Percentiles rank a stretch among this genome's conserved stretches.
phyloP scores from a whole-genome alignment of 2,888 invertebrate genomes.

The Boloria selene region DNA sequence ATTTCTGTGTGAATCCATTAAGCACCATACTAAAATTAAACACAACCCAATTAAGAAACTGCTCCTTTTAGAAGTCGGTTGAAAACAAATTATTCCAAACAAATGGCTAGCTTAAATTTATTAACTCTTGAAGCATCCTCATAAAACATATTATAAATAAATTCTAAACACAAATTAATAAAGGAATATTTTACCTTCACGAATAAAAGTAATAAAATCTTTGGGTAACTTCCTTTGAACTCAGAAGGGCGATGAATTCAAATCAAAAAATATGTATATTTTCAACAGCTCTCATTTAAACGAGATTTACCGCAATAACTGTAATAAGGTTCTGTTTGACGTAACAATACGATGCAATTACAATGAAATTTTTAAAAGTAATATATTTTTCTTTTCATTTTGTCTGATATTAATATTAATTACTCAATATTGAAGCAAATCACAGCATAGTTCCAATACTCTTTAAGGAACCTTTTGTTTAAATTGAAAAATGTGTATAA shows the following conservation, averaged over 20 bases:
- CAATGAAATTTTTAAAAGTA: constrained; percentile 19
- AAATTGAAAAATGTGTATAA: too few relatives aligned
- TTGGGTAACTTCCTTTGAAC: constrained; percentile 35
- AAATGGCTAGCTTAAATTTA: neutral
- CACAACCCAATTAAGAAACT: too few relatives aligned
- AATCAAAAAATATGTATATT: constrained; percentile 31
- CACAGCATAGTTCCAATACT: too few relatives aligned
- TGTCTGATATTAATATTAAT: neutral
- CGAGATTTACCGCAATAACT: constrained; percentile 31
- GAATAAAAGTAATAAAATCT: constrained; percentile 31
- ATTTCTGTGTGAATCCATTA: too few relatives aligned
- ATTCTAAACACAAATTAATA: constrained; percentile 22
- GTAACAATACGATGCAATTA: constrained; percentile 12
- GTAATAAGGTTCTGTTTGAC: constrained; percentile 27
- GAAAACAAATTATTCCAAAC: neutral
- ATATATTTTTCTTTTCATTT: neutral
- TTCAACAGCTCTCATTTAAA: constrained; percentile 28
- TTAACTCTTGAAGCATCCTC: constrained; percentile 3
- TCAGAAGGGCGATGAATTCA: constrained; percentile 25
- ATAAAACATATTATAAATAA: neutral
- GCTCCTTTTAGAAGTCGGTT: neutral
- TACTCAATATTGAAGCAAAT: too few relatives aligned
- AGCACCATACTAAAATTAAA: neutral
- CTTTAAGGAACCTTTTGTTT: too few relatives aligned
- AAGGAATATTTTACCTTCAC: constrained; percentile 6